Conservation (phyloP, 2,888 invertebrate genomes). For the Acronicta alni region DNA sequence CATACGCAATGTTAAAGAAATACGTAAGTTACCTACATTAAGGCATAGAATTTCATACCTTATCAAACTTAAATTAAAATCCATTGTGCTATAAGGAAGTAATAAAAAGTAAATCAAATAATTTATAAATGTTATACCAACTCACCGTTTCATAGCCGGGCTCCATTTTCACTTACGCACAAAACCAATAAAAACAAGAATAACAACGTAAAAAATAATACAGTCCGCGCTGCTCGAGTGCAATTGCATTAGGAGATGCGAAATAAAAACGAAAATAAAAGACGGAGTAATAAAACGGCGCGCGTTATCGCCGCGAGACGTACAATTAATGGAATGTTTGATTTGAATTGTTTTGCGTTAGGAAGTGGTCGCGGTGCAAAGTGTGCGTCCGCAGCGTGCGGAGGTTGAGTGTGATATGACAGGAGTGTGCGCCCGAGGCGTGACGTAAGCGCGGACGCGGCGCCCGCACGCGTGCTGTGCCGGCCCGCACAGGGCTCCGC, state of each 20-base stretch:
- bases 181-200: slow-evolving; percentile 78
- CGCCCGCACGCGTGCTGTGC: slow-evolving; percentile 48
- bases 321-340: slow-evolving; percentile 84
- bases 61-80: neutral
- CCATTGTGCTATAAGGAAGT: slow-evolving; percentile 27
- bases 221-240: slow-evolving; percentile 82
- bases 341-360: slow-evolving; percentile 70
- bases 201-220: slow-evolving; percentile 78
- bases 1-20: no score
- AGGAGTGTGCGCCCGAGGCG: slow-evolving; percentile 43
- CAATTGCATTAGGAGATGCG: slow-evolving; percentile 85
- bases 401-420: slow-evolving; percentile 71
- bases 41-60: no score
- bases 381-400: slow-evolving; percentile 65
- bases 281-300: slow-evolving; percentile 79
- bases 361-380: slow-evolving; percentile 47
- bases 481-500: slow-evolving; percentile 35
- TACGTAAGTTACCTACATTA: no score
- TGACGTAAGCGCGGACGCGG: slow-evolving; percentile 35
- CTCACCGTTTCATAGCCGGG: slow-evolving; percentile 76
- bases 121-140: slow-evolving; percentile 54
- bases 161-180: slow-evolving; percentile 81
- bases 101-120: slow-evolving; percentile 25
- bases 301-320: slow-evolving; percentile 81
- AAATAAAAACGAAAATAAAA: slow-evolving; percentile 85